Conservation (phyloP, 2,113 vertebrate species). For the Morone chrysops region DNA sequence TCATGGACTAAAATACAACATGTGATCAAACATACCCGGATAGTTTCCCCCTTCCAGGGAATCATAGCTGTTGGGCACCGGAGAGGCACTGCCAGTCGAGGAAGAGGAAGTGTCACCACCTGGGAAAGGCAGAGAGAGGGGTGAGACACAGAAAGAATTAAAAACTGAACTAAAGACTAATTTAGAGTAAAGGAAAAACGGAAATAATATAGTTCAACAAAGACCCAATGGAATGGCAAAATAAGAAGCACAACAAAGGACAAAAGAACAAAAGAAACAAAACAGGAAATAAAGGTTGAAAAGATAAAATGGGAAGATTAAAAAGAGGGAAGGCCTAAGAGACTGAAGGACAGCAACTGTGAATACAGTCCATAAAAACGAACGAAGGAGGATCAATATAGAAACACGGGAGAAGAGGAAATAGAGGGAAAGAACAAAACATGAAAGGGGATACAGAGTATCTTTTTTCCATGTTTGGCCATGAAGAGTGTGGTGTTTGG, state of each 20-base stretch:
- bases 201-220: neutral
- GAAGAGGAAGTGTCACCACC: slow-evolving; percentile 95
- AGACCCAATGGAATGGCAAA: neutral
- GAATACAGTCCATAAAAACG: neutral
- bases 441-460: neutral
- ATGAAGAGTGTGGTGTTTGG: neutral
- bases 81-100: slow-evolving; percentile 92
- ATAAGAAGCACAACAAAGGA: neutral
- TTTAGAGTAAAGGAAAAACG: neutral
- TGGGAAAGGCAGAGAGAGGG: slow-evolving; percentile 65
- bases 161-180: neutral
- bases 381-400: neutral
- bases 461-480: neutral
- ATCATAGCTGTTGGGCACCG: slow-evolving; percentile 93
- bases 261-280: neutral
- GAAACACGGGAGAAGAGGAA: neutral
- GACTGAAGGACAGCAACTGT: neutral
- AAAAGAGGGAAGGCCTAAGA: neutral
- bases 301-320: neutral
- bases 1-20: too few species aligned
- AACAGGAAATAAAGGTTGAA: neutral
- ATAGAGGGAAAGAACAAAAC: neutral
- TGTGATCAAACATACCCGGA: slow-evolving; percentile 83
- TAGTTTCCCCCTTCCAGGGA: slow-evolving; percentile 93
- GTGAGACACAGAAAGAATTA: neutral